Evolutionary conservation across 2,113 vertebrate genomes (phyloP).

Genomic region (Engraulis encrasicolus): DNA sequence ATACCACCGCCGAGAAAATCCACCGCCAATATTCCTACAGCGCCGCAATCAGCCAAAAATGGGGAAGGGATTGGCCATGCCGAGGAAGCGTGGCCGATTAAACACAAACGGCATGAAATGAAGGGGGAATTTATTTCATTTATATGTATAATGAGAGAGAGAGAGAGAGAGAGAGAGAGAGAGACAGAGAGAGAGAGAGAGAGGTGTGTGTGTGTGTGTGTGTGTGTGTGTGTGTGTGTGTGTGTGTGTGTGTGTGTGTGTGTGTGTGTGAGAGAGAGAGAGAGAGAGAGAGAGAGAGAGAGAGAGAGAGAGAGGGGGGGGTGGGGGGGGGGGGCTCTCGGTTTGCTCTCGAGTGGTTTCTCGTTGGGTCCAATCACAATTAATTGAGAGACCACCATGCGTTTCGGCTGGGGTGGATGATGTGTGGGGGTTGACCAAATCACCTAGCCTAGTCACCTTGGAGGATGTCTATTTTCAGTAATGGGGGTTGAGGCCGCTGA

Average conservation of each 20-base stretch:
- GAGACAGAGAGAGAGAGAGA: too few relatives aligned
- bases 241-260: too few relatives aligned
- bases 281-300: too few relatives aligned
- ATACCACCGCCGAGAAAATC: constrained; percentile 62
- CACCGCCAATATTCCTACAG: constrained; percentile 60
- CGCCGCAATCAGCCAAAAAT: constrained; percentile 59
- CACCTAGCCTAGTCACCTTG: neutral
- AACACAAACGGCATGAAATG: constrained; percentile 63
- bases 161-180: too few relatives aligned
- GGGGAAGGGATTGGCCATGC: constrained; percentile 48
- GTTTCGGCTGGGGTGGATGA: neutral
- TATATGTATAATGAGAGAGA: too few relatives aligned
- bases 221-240: too few relatives aligned
- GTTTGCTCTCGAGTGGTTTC: too few relatives aligned
- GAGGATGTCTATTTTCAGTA: neutral
- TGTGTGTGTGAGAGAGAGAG: too few relatives aligned
- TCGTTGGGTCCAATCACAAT: constrained; percentile 49
- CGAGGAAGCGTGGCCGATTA: constrained; percentile 52
- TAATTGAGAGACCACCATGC: constrained; percentile 44
- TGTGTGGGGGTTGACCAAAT: neutral
- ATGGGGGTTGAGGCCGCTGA: neutral
- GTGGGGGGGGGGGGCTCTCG: too few relatives aligned
- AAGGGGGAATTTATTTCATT: constrained; percentile 35
- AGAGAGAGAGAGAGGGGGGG: too few relatives aligned
- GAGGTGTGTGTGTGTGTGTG: too few relatives aligned